Base-by-base conservation (phyloP, 2,888 invertebrate genomes). In the Callyntrura guangdongensis region DNA sequence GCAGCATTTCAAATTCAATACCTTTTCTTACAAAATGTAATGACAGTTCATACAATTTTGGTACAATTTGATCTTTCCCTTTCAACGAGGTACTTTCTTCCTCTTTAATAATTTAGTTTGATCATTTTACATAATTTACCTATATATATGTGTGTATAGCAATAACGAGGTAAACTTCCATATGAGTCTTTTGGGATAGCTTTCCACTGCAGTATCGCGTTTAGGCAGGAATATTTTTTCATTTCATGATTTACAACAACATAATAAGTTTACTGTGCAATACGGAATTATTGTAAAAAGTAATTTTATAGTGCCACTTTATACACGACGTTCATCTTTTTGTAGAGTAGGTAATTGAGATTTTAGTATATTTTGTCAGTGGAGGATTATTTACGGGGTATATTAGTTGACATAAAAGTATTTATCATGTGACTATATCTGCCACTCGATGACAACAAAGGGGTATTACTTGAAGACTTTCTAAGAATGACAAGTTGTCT, bases 381-480 rank as follows among this genome's bases (percentile, higher is more conserved):
- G 36, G 36, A 36, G 6, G 36, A 36, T 2, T 36, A 36, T 36
- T 36, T 36, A 36, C 2, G 36, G 36, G 36, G 36, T 36, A 36
- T 36, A 36, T 36, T 36, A 36, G 36, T 36, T 36, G 36, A 36
- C 36, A 36, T 36, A 36, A 36, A 36, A 36, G 36, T 36, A 69
- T 45, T 69, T 69, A 36, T 1, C 8, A 69, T 69, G 69, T 69
- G 69, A 69, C 17, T 69, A 69, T 69, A 69, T 69, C 27, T 69
- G 14, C 25, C 45, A 69, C 20, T 69, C 36, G 22, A 53, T 77
- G 77, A 77, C 77, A 49, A 47, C 20, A 53, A 22, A 36, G 77
- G 77, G 77, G 77, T 77, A 77, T 77, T 77, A 77, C 20, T 11
- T 25, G 25, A 77, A 77, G 20, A 22, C 25, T 77, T 77, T 49